A percentile compares a stretch with the other conserved stretches of the same genome.
These are phyloP conservation scores for Lydus trimaculatus DNA, from an alignment of 2,888 invertebrate genomes.

Conservation along the genomic window DNA sequence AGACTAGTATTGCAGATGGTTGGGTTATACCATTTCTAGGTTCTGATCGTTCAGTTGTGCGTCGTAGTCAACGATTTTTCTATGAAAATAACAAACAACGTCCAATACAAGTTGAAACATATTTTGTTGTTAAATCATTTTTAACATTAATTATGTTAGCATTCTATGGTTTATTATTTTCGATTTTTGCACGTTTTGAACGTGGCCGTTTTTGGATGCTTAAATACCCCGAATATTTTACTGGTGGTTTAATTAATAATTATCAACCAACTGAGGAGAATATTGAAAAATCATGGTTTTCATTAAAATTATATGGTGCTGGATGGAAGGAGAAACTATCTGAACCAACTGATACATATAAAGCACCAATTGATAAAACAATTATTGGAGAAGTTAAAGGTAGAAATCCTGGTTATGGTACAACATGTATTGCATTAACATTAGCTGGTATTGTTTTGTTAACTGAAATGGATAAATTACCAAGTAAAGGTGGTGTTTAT, in stretches of 20 bases:
- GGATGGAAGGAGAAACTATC: slow-evolving; percentile 78
- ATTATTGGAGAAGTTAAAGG: slow-evolving; percentile 73
- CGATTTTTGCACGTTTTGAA: slow-evolving; percentile 58
- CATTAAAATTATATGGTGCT: slow-evolving; percentile 73
- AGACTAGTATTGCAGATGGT: slow-evolving; percentile 38
- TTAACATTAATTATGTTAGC: slow-evolving; percentile 62
- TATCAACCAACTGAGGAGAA: slow-evolving; percentile 70
- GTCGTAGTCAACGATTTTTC: slow-evolving; percentile 80
- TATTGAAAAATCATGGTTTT: slow-evolving; percentile 69
- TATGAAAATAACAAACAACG: slow-evolving; percentile 72
- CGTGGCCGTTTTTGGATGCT: slow-evolving; percentile 62
- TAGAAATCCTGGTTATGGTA: slow-evolving; percentile 82
- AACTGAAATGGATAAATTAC: slow-evolving; percentile 78
- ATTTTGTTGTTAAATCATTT: slow-evolving; percentile 64
- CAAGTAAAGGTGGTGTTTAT: slow-evolving; percentile 81
- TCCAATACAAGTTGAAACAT: slow-evolving; percentile 82
- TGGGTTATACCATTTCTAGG: slow-evolving; percentile 73
- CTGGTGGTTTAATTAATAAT: slow-evolving; percentile 68
- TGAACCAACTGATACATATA: slow-evolving; percentile 66
- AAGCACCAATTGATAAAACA: slow-evolving; percentile 68
- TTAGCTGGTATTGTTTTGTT: slow-evolving; percentile 78
- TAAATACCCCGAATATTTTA: slow-evolving; percentile 42
- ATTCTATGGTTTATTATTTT: slow-evolving; percentile 69
- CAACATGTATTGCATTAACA: slow-evolving; percentile 77
- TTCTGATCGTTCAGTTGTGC: slow-evolving; percentile 82